These are phyloP conservation scores for Gryllus bimaculatus DNA, from an alignment of 1,140 invertebrate species.

Conservation along the genomic window DNA sequence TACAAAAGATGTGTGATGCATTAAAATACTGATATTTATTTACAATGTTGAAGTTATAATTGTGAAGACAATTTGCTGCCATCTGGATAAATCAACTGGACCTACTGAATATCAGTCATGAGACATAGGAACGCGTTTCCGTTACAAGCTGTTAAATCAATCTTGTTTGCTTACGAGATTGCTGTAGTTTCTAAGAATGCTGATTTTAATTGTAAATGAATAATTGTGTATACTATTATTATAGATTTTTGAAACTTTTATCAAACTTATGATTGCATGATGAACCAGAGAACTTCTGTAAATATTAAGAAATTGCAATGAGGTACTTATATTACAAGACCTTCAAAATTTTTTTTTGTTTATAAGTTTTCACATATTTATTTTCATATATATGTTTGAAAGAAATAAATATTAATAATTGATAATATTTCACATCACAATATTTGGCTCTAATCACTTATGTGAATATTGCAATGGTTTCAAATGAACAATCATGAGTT, in stretches of 20 bases:
- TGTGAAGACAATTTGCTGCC: neutral
- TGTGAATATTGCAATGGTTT: too few relatives aligned
- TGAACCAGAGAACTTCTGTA: neutral
- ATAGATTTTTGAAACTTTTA: neutral
- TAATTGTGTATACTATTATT: neutral
- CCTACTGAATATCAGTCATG: neutral
- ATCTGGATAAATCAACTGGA: neutral
- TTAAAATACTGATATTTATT: neutral
- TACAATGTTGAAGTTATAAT: neutral
- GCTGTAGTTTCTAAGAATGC: neutral
- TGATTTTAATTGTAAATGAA: neutral
- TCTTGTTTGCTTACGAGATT: neutral
- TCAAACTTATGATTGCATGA: neutral
- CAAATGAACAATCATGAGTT: neutral
- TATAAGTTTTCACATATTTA: too few relatives aligned
- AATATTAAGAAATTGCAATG: neutral
- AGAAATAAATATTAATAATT: too few relatives aligned
- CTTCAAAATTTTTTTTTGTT: too few relatives aligned
- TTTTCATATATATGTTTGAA: too few relatives aligned
- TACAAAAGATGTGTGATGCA: neutral
- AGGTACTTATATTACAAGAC: too few relatives aligned
- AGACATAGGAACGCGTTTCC: neutral
- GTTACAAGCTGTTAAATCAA: neutral
- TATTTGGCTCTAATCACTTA: too few relatives aligned
- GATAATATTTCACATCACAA: too few relatives aligned